A percentile compares a stretch with the other conserved stretches of the same genome.
Evolutionary conservation across 1,140 invertebrate genomes (phyloP).

Genomic region (Orchestia grillus): DNA sequence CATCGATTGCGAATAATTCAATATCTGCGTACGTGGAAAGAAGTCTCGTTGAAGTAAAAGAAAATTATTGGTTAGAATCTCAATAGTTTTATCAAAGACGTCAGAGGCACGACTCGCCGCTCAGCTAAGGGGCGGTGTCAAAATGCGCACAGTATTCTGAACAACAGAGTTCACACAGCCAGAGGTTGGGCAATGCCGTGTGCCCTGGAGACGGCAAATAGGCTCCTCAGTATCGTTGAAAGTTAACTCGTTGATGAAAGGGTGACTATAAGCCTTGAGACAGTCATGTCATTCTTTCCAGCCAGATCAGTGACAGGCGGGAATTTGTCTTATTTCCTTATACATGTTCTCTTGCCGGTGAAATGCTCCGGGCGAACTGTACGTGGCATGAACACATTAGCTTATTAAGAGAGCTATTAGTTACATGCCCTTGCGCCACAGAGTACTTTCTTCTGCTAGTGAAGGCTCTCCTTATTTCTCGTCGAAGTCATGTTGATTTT

Average conservation of each 20-base stretch:
- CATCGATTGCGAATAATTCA: not conserved
- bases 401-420: not conserved
- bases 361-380: not conserved
- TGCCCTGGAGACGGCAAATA: not conserved
- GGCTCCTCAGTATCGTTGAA: not conserved
- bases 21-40: not conserved
- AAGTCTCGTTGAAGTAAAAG: not conserved
- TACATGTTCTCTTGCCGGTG: not conserved
- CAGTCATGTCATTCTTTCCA: not conserved
- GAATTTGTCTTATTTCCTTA: not conserved
- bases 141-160: not conserved
- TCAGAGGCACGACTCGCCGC: not conserved
- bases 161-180: not conserved
- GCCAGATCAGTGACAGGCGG: not conserved
- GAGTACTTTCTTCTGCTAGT: not conserved
- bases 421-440: not conserved
- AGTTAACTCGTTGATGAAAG: slow-evolving; percentile 1
- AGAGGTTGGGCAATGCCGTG: not conserved
- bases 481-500: not conserved
- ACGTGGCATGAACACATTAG: not conserved
- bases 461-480: not conserved
- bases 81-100: not conserved
- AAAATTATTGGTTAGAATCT: not conserved
- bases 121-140: not conserved
- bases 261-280: not conserved